These are phyloP conservation scores for Psammodynastes pulverulentus DNA, from an alignment of 2,113 vertebrate genomes.

Conservation along the genomic window DNA sequence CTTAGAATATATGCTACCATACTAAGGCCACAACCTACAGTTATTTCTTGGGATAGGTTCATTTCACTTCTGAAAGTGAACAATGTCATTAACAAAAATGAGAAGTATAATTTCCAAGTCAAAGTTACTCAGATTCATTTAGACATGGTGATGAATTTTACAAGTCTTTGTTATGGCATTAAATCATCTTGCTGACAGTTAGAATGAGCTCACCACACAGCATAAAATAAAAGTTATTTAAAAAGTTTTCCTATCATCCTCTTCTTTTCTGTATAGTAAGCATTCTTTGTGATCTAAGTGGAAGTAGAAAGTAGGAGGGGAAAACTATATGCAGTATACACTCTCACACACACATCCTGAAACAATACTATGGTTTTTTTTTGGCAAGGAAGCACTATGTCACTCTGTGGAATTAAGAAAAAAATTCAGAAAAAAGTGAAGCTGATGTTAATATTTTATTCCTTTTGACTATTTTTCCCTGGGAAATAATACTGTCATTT, in stretches of 20 bases:
- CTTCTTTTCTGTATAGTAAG: neutral
- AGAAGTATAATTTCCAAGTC: neutral
- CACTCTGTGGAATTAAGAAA: neutral
- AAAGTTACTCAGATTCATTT: neutral
- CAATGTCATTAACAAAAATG: neutral
- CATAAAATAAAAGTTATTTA: slow-evolving; percentile 13
- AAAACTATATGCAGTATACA: neutral
- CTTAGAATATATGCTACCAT: neutral
- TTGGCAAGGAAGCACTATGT: neutral
- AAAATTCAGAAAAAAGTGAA: slow-evolving; percentile 8
- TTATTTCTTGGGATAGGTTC: neutral
- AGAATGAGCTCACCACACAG: slow-evolving; percentile 10
- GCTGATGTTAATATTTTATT: slow-evolving; percentile 18
- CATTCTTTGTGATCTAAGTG: slow-evolving; percentile 1
- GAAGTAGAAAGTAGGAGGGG: neutral
- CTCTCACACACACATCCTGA: neutral
- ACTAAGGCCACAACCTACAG: neutral
- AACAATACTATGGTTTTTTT: slow-evolving; percentile 6
- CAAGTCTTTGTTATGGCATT: slow-evolving; percentile 12
- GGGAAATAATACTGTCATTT: neutral
- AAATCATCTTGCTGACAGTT: slow-evolving; percentile 18
- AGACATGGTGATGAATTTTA: neutral
- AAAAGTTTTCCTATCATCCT: slow-evolving; percentile 7
- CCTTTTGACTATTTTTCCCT: neutral
- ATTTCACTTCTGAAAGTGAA: neutral